Evolutionary conservation across 2,797 vertebrate genomes (phyloP), one percentile per base, ranked within the genome.

Genomic region (Coregonus suidteri): DNA sequence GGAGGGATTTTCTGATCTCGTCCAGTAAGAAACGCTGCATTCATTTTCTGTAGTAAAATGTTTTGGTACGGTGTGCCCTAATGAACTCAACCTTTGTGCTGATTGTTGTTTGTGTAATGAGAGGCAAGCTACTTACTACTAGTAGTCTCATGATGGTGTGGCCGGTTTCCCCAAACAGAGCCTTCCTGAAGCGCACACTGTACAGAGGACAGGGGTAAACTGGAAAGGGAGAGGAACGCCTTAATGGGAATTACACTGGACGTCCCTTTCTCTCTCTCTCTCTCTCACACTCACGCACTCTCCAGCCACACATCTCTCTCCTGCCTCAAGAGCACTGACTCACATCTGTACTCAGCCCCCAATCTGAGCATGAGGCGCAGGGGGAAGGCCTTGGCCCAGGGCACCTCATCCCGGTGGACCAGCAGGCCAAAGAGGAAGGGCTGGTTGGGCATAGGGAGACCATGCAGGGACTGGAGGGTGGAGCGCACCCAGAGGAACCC

Each of bases 101-200:
- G 6, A 34, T 41, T 9, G 31, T 20, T 35, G 31, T 37, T 20
- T 20, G 35, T 25, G 11, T 67, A 13, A 73, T 62, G 52, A 68
- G 14, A 15, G 2, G 56, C n/a, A 54, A 31, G 9, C 15, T 79
- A 95, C 97, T 97, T 93, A 99, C 98, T 87, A 98, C 97, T 84
- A 99, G 94, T 72, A 99, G 95, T 91, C 98, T 97, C 96, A 99
- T 99, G 81, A 99, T 98, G 6, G 98, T 99, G 92, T 98, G 98
- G 68, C 97, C 98, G 4, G 98, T 98, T 88, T 98, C 97, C 83
- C 98, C 98, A 84, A 98, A 99, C 86, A 99, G 92, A 18, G 98
- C 96, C 91, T 99, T 99, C 88, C 98, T 95, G 81, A 96, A 97
- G 84, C 97, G 94, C 82, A 99, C 98, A 53, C 98, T 99, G 89